phyloP scores from a whole-genome alignment of 2,888 invertebrate species.

The Stenchaetothrips biformis region DNA sequence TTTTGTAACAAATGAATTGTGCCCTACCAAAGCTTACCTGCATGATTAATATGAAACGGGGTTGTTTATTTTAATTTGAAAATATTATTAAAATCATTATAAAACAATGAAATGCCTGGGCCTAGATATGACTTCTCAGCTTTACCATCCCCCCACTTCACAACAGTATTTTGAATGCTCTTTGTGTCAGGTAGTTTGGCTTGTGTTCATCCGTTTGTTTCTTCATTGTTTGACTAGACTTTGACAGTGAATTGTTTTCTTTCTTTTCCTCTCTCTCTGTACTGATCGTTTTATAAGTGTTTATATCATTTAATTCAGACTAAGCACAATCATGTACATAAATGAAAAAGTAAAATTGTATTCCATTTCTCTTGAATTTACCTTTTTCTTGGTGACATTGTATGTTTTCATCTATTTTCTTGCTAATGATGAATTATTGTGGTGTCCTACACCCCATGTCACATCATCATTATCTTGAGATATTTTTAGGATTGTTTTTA shows the following conservation, averaged over 20 bases:
- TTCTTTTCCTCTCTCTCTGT: not conserved
- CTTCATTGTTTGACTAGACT: not conserved
- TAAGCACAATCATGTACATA: conserved; percentile 20
- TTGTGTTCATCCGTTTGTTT: not conserved
- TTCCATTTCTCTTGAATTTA: not conserved
- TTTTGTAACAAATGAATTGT: not conserved
- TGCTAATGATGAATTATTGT: too few relatives aligned
- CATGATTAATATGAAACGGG: not conserved
- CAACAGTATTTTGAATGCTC: not conserved
- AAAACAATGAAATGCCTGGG: too few relatives aligned
- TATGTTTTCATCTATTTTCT: not conserved
- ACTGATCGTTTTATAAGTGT: conserved; percentile 6
- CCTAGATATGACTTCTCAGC: not conserved
- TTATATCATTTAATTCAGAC: not conserved
- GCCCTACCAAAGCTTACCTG: not conserved
- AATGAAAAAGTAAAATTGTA: not conserved
- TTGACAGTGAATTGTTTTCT: not conserved
- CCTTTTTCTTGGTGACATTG: not conserved
- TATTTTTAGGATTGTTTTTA: not conserved
- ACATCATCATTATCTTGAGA: not conserved
- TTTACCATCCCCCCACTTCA: not conserved
- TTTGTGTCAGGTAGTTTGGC: not conserved
- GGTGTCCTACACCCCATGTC: not conserved
- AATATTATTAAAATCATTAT: too few relatives aligned
- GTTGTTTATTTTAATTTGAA: not conserved